Evolutionary conservation across 1,140 invertebrate species (phyloP), one percentile per base, ranked within the genome.

Genomic region (Drosophila pseudoananassae): DNA sequence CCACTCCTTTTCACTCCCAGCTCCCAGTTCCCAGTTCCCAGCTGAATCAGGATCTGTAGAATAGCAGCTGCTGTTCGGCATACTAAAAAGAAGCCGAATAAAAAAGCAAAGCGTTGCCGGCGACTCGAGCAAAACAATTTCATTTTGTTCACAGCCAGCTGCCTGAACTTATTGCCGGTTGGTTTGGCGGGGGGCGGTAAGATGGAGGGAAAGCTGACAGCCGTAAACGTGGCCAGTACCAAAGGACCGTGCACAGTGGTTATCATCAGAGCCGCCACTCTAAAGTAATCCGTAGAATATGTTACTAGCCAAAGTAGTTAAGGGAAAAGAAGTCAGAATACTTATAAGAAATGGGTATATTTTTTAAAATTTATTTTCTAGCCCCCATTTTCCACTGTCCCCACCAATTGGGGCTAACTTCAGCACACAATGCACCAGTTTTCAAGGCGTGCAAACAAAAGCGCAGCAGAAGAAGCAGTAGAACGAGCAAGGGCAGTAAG

Each of bases 391-490:
- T 8, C 71, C 56, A 55, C 45, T 80, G 71, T 56, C 14, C 43
- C 69, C 51, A 49, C 54, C 56, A 55, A 58, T 38, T 33, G 57
- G 45, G 46, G 57, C 56, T 55, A 61, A 55, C 76, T 78, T 59
- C 40, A 14, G 15, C 43, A 81, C 68, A 85, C 77, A 81, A 82
- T 87, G 82, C 82, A 78, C 78, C 82, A 78, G 56, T 73, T 75
- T 85, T 51, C 81, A 73, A 69, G 82, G 60, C 70, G 73, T 52
- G 57, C 81, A 85, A 85, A 87, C 82, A 87, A 81, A 87, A 78
- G 82, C 77, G 59, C 78, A 87, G 66, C 73, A 60, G 54, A 58
- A 65, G 68, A 17, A 43, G 15, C 15, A 15, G 40, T 63, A 81
- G 68, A 75, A 70, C 15, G 55, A 60, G 46, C 59, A 29, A 43